Base-by-base conservation (phyloP, 2,888 invertebrate species). In the Rhabditophanes sp. region DNA sequence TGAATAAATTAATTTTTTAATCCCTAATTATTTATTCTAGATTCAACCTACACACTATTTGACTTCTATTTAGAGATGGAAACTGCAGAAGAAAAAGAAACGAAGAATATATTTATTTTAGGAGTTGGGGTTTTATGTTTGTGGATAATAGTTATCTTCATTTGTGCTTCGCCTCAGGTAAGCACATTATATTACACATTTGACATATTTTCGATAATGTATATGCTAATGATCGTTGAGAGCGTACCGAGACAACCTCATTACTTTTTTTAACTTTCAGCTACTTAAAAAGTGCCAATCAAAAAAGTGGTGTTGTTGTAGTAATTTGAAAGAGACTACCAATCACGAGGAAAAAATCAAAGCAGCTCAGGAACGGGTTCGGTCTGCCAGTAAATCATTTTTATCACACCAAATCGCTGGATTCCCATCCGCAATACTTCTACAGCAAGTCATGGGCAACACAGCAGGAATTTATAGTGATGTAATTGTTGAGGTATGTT, bases 121-220 rank as follows among this genome's bases (percentile, higher is more conserved):
- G 60, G 60, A 14, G 33, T 61, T n/a, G 39, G 40, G 31, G 40
- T 61, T 22, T 47, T 60, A 3, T 49, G 50, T 36, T 55, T 44
- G 6, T 60, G 60, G 60, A 52, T 54, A 43, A 30, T 54, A 24
- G 53, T 61, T 27, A 50, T 60, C 27, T 37, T 53, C 14, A 42
- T 59, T 21, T 60, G 60, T 41, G 60, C 60, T 6, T 48, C 57
- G 14, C 60, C 60, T 8, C 56, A 61, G 42, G 59, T 59, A 21
- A 39, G 44, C 43, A 1, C 6, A 30, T 18, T 3, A 27, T n/a
- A 19, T n/a, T 27, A 18, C 19, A 5, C 28, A 4, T 25, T 6
- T 25, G 26, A 25, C 5, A 6, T n/a, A n/a, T n/a, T n/a, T n/a
- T n/a, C n/a, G n/a, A n/a, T n/a, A n/a, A n/a, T n/a, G n/a, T n/a